Base-by-base conservation (phyloP, 2,797 vertebrate species). In the Sebastiscus tertius region DNA sequence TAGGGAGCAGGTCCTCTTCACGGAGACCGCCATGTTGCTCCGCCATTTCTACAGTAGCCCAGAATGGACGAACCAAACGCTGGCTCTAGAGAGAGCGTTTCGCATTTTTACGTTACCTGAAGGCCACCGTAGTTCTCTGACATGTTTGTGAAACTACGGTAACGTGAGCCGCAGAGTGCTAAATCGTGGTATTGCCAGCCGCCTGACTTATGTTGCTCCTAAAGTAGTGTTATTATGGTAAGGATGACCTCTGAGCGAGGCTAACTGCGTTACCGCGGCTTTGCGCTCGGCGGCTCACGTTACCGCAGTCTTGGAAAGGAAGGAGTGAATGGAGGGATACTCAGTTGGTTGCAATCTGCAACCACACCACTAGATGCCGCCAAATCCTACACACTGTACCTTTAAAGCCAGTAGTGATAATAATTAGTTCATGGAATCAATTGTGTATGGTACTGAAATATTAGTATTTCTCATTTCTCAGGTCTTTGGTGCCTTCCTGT, bases 401-500 rank as follows among this genome's bases (percentile, higher is more conserved):
- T 49, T 49, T 49, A 49, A 49, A 49, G 16, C n/a, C n/a, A 54
- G 14, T 56, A 29, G 26, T 33, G 3, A 63, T 71, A 54, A 63
- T 6, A 42, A 60, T 13, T 12, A 49, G 12, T 63, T 20, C 0
- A 16, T 6, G 2, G 1, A 61, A 72, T 56, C 3, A 1, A 14
- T 26, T 65, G 75, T 33, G 3, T 10, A 18, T 67, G 49, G 20
- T 8, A 22, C 1, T 72, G 7, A 82, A 56, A 75, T 60, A 12
- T 56, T 2, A 2, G 0, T 60, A 29, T 59, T 39, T 66, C 27
- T 90, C 18, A 69, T 87, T 87, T 81, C n/a, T 64, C 39, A 97
- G 96, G 96, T 97, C 20, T 97, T 96, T 5, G 97, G 97, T 34
- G 96, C 96, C 0, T 97, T 97, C 81, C 91, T 97, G 73, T 96